Base-by-base conservation (phyloP, 2,888 invertebrate genomes). In the Mesorhabditis sp. region DNA sequence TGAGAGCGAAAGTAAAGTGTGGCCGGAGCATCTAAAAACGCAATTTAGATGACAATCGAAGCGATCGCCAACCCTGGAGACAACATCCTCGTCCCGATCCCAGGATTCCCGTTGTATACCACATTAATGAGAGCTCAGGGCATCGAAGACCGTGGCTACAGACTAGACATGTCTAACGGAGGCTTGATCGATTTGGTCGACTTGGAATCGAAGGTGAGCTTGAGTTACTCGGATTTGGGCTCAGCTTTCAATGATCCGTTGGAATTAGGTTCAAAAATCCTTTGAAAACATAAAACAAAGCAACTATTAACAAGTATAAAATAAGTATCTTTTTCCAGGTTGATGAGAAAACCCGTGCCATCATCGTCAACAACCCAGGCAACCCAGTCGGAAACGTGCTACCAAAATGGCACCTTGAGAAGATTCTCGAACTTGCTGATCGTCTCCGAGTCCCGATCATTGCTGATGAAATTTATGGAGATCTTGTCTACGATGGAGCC, bases 301-400 rank as follows among this genome's bases (percentile, higher is more conserved):
- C n/a, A n/a, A n/a, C n/a, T n/a, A n/a, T n/a, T n/a, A n/a, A n/a
- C n/a, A n/a, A n/a, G n/a, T n/a, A n/a, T n/a, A n/a, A n/a, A n/a
- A n/a, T n/a, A n/a, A n/a, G n/a, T n/a, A n/a, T n/a, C n/a, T n/a
- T n/a, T n/a, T n/a, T n/a, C n/a, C 90, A 93, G 86, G 94, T 98
- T 82, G 95, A 98, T 87, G 90, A 91, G 44, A 90, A 92, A 70
- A 98, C 97, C 0, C 92, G 92, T 0, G 94, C 93, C 3, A 91
- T 98, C 80, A 89, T 98, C 66, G 90, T 98, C 70, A 96, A 94
- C 87, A 98, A 96, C 88, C 98, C 97, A 0, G 95, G 95, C 74
- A 98, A 98, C 88, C 98, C 98, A 0, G 96, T 96, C 86, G 97
- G 97, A 50, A 95, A 95, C 2, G 96, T 96, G 15, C 98, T 92